Percentiles rank a stretch among this genome's conserved stretches.
These are phyloP conservation scores for Otolemur crassicaudatus DNA, from an alignment of 2,797 vertebrate species.

Conservation along the genomic window DNA sequence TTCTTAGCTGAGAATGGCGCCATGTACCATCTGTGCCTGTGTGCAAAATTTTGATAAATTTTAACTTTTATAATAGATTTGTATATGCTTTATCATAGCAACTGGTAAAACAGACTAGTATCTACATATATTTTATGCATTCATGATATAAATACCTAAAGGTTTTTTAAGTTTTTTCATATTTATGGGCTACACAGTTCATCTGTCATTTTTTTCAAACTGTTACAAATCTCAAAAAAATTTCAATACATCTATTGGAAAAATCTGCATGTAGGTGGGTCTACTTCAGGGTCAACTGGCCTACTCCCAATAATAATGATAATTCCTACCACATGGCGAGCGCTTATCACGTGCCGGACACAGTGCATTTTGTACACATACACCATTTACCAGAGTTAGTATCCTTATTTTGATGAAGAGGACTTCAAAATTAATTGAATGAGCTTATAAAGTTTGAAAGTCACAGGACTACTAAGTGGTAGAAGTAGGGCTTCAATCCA, in stretches of 20 bases:
- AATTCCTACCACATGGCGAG: neutral
- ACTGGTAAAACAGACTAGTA: neutral
- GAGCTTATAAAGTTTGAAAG: neutral
- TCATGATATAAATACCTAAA: neutral
- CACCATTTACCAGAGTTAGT: neutral
- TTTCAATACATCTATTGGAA: neutral
- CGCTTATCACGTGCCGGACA: neutral
- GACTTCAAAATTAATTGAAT: neutral
- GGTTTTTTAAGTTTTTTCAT: neutral
- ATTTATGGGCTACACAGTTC: neutral
- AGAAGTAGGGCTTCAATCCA: neutral
- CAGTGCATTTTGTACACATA: neutral
- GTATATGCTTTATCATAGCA: neutral
- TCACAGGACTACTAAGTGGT: neutral
- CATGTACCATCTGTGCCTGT: neutral
- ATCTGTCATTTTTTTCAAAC: neutral
- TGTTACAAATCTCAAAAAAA: neutral
- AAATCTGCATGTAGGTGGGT: neutral
- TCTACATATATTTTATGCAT: neutral
- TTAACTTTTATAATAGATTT: neutral
- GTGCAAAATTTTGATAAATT: neutral
- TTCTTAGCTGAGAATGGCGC: neutral
- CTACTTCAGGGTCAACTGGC: neutral
- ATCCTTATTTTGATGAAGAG: slow-evolving; percentile 10
- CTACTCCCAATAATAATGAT: too few species aligned